A percentile compares a stretch with the other conserved stretches of the same genome.
phyloP scores from a whole-genome alignment of 1,140 invertebrate genomes.

The Cherax quadricarinatus region DNA sequence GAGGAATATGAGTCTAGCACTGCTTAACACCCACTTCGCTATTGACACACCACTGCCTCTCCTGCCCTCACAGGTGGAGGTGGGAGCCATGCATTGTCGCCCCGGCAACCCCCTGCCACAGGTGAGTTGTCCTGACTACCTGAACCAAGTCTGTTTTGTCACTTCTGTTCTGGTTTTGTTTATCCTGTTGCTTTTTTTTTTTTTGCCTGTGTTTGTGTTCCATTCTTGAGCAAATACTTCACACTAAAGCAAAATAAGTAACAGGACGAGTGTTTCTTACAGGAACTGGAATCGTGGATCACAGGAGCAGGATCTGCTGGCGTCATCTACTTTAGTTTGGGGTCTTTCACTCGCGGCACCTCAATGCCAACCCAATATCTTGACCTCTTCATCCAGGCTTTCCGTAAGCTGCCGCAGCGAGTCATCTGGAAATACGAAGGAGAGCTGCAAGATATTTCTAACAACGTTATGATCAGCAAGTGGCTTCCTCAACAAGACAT shows the following conservation, averaged over 20 bases:
- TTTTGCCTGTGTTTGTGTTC: too few species aligned
- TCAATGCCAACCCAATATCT: conserved; percentile 38
- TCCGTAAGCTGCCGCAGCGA: conserved; percentile 12
- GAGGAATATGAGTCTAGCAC: neutral
- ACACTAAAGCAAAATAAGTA: too few species aligned
- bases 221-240: too few species aligned
- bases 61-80: too few species aligned
- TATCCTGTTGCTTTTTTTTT: too few species aligned
- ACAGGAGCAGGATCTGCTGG: conserved; percentile 35
- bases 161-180: too few species aligned
- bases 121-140: neutral
- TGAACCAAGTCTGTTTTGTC: too few species aligned
- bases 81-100: too few species aligned
- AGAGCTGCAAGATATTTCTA: conserved; percentile 37
- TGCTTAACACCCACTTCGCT: conserved; percentile 12
- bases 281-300: conserved; percentile 53
- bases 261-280: too few species aligned
- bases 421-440: conserved; percentile 72
- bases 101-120: conserved; percentile 22
- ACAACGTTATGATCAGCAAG: conserved; percentile 53
- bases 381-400: conserved; percentile 38
- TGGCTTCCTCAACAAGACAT: conserved; percentile 15
- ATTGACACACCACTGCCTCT: neutral
- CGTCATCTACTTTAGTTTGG: conserved; percentile 16
- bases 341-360: conserved; percentile 22